These are phyloP conservation scores for Trichonephila clavata DNA, from an alignment of 1,140 invertebrate genomes.

Conservation along the genomic window DNA sequence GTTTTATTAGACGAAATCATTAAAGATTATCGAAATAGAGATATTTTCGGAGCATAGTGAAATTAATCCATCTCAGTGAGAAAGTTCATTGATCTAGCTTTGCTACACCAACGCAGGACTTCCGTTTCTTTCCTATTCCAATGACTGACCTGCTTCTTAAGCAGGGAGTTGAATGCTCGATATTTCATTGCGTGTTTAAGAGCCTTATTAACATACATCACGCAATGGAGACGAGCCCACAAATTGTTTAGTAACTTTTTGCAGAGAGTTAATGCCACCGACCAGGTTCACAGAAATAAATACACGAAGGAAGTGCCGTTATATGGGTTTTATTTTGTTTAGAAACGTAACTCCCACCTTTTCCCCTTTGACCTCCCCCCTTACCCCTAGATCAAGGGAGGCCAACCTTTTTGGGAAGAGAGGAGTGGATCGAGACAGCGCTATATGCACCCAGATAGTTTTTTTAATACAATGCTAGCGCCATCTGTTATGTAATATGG, in stretches of 20 bases:
- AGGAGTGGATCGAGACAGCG: too few species aligned
- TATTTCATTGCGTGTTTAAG: background rate
- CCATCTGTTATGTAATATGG: too few species aligned
- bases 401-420: too few species aligned
- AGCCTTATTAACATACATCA: conserved; percentile 31
- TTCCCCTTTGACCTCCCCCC: background rate
- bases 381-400: too few species aligned
- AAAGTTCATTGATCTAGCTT: conserved; percentile 32
- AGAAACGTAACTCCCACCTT: background rate
- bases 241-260: background rate
- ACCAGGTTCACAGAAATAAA: background rate
- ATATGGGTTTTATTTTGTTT: background rate
- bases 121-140: background rate
- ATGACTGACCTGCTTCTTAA: background rate
- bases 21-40: background rate
- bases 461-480: too few species aligned
- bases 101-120: background rate
- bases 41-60: background rate
- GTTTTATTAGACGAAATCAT: background rate
- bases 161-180: conserved; percentile 48
- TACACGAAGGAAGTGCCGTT: background rate
- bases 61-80: background rate
- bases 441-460: too few species aligned
- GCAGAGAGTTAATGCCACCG: background rate
- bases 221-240: background rate